Base-by-base conservation (phyloP, 2,888 invertebrate species). In the Eupeodes luniger region DNA sequence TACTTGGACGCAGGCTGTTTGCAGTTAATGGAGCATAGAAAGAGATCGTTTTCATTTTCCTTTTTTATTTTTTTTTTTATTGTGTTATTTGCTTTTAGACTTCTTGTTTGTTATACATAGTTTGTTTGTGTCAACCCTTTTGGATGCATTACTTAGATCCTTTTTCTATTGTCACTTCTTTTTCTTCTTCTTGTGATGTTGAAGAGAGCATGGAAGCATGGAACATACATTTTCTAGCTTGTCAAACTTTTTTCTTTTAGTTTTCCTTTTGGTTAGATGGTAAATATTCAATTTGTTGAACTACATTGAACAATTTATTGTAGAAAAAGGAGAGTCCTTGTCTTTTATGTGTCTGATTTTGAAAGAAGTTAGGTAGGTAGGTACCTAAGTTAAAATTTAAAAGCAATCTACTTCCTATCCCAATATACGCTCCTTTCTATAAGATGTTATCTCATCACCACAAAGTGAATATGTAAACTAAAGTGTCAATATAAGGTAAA, bases 251-350 rank as follows among this genome's bases (percentile, higher is more conserved):
- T 74, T 40, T 78, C 16, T 55, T 16, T 55, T 55, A 10, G 7
- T 80, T 62, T 62, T 19, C 70, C 53, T 27, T 76, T 80, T 69
- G 78, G 81, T 49, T 61, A 9, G 64, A 14, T 61, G 75, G 87
- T 80, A 83, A 87, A 83, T 83, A 87, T 87, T 87, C 86, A 87
- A 87, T 84, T 87, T 83, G 76, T 75, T 77, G 76, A 76, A 72
- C 40, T 40, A 40, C 80, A 80, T 72, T 61, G 69, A 55, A 81
- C 80, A 75, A 76, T 70, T 81, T 69, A 69, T 27, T 27, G 27
- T 27, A 27, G 27, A 27, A 27, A 59, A 12, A 69, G 84, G 74
- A 74, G 61, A 57, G 57, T 69, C 61, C 61, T 77, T 69, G 16
- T 27, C 40, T 40, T 53, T 69, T 11, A 36, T 34, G 67, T 51